phyloP scores from a whole-genome alignment of 2,888 invertebrate genomes.

The Aphelenchoides bicaudatus region DNA sequence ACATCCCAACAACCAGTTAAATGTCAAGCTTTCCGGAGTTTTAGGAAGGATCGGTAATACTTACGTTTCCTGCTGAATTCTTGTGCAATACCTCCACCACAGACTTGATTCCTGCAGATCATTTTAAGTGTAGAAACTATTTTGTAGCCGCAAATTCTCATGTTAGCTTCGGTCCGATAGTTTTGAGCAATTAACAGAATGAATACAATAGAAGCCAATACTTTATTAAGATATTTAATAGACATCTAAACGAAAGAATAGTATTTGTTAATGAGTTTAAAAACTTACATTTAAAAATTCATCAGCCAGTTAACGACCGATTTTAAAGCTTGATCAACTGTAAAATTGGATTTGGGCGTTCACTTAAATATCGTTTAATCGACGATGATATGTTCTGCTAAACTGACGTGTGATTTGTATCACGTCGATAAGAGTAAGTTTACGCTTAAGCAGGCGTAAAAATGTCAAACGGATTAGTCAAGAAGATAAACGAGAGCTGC shows the following conservation, averaged over 20 bases:
- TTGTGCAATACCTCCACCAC: slow-evolving; percentile 32
- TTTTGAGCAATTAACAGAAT: slow-evolving; percentile 3
- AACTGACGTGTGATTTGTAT: no score
- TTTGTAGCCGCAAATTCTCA: slow-evolving; percentile 47
- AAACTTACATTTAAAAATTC: no score
- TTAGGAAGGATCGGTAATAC: neutral
- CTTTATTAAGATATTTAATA: neutral
- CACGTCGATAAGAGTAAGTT: no score
- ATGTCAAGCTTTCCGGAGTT: neutral
- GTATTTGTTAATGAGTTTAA: no score
- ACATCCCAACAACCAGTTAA: neutral
- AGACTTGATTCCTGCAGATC: slow-evolving; percentile 47
- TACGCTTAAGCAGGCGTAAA: no score
- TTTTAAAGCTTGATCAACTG: no score
- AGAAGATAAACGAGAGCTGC: no score
- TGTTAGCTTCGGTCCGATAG: slow-evolving; percentile 30
- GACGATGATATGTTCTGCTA: neutral
- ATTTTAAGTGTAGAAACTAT: slow-evolving; percentile 44
- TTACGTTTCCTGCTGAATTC: slow-evolving; percentile 29
- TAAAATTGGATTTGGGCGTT: no score
- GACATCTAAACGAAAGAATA: slow-evolving; percentile 11
- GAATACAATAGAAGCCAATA: neutral
- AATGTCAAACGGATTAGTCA: no score
- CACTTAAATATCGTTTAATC: neutral
- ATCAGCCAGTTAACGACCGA: no score